Evolutionary conservation across 92 coral and sea anemone species (phyloP).

Genomic region (Phenganax marumi): DNA sequence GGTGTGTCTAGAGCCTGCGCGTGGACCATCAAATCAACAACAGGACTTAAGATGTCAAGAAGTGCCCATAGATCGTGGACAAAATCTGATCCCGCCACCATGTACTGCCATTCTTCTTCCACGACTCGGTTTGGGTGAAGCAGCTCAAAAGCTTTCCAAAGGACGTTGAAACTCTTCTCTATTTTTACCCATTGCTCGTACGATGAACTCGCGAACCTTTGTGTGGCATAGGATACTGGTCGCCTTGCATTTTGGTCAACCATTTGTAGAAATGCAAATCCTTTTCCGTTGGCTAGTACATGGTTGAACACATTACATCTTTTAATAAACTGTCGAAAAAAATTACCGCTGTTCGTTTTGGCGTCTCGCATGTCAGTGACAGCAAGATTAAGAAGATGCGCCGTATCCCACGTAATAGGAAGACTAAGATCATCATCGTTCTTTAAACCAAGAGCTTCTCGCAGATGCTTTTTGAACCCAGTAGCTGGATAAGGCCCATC

Average conservation of each 20-base stretch:
- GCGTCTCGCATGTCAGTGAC: constrained; percentile 41
- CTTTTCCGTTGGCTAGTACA: not conserved
- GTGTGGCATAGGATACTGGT: constrained; percentile 1
- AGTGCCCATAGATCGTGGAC: constrained; percentile 18
- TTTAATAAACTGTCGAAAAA: constrained; percentile 38
- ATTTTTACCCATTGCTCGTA: not conserved
- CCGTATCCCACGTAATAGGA: constrained; percentile 44
- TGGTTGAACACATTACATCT: constrained; percentile 15
- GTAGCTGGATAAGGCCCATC: constrained; percentile 48
- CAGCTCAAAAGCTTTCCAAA: not conserved
- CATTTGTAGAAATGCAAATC: constrained; percentile 2
- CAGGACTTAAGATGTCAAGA: constrained; percentile 29
- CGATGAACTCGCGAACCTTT: constrained; percentile 6
- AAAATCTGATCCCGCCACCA: too few relatives aligned
- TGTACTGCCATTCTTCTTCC: too few relatives aligned
- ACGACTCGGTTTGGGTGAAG: too few relatives aligned
- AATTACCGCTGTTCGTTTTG: constrained; percentile 33
- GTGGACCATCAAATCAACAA: constrained; percentile 39
- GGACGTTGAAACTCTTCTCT: not conserved
- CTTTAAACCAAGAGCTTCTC: constrained; percentile 22
- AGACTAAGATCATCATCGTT: constrained; percentile 26
- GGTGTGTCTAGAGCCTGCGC: constrained; percentile 47
- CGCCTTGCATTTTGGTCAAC: not conserved
- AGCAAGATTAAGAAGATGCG: constrained; percentile 44
- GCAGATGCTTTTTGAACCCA: constrained; percentile 31